These are phyloP conservation scores for Myiagra hebetior DNA, from an alignment of 2,113 vertebrate genomes.

Conservation along the genomic window DNA sequence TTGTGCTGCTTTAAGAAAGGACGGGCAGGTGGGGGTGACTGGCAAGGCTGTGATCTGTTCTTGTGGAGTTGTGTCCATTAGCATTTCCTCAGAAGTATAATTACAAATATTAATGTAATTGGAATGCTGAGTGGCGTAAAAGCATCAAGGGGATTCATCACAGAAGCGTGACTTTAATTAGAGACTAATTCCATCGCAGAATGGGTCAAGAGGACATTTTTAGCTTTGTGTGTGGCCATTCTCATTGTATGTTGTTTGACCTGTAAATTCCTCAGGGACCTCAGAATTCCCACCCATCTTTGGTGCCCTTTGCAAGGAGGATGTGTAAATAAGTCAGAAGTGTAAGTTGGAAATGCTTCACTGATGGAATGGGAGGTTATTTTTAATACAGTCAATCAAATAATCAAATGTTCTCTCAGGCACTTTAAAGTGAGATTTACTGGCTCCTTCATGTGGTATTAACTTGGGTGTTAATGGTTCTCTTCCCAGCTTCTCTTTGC, in stretches of 20 bases:
- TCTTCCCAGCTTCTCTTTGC: background rate
- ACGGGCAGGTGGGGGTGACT: background rate
- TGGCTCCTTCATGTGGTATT: background rate
- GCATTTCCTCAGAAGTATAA: conserved; percentile 13
- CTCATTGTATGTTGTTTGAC: rapidly evolving
- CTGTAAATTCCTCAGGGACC: background rate
- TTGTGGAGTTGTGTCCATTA: background rate
- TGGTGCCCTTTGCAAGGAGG: background rate
- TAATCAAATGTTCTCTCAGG: background rate
- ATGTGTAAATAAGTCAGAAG: background rate
- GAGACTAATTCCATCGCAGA: background rate
- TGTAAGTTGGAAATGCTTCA: background rate
- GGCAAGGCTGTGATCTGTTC: background rate
- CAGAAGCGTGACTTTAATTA: background rate
- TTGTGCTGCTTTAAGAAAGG: background rate
- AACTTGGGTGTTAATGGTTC: background rate
- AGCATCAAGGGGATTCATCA: background rate
- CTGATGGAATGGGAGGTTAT: background rate
- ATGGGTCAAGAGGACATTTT: background rate
- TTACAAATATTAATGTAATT: conserved; percentile 30
- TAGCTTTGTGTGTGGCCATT: background rate
- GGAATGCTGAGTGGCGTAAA: background rate
- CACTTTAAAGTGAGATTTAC: background rate
- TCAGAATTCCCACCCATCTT: background rate
- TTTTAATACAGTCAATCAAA: background rate